Evolutionary conservation across 1,140 invertebrate genomes (phyloP).

Genomic region (Drosophila navojoa): DNA sequence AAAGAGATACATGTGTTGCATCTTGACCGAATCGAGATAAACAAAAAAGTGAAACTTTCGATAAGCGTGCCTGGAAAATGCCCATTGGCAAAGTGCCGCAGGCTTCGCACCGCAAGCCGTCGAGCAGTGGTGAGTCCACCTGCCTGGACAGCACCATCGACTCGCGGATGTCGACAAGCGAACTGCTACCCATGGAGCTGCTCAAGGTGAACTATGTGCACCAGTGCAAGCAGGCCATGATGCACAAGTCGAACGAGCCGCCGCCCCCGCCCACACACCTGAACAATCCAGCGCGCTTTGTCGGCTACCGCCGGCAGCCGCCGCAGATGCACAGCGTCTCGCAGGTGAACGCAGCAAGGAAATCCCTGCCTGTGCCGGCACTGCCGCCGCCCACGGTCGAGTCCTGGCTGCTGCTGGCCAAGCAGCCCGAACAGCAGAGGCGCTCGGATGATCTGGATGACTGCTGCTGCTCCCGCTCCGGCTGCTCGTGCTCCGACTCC

Average conservation of each 20-base stretch:
- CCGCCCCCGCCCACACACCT: conserved; percentile 25
- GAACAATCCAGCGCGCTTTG: conserved; percentile 55
- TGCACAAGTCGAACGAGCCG: conserved; percentile 56
- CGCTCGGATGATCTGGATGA: conserved; percentile 26
- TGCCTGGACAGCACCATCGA: conserved; percentile 63
- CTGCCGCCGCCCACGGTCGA: conserved; percentile 58
- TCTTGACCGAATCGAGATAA: no score
- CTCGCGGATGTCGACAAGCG: conserved; percentile 57
- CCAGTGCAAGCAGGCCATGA: conserved; percentile 72
- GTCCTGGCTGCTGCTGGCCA: conserved; percentile 64
- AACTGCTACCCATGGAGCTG: conserved; percentile 78
- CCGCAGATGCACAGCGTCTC: conserved; percentile 1
- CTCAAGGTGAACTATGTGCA: conserved; percentile 80
- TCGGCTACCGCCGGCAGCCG: conserved; percentile 42
- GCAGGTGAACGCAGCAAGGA: conserved; percentile 10
- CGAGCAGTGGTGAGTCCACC: conserved; percentile 38
- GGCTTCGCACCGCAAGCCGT: conserved; percentile 16
- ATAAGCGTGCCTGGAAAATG: conserved; percentile 48
- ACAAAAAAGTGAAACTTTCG: conserved; percentile 27
- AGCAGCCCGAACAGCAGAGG: conserved; percentile 11
- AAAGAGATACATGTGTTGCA: conserved; percentile 1
- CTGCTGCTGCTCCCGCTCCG: conserved; percentile 43
- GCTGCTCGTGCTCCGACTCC: conserved; percentile 41
- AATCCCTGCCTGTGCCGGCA: conserved; percentile 2
- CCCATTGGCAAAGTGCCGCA: conserved; percentile 57